Conservation (phyloP, 2,113 vertebrate genomes). For the Pterocles gutturalis region DNA sequence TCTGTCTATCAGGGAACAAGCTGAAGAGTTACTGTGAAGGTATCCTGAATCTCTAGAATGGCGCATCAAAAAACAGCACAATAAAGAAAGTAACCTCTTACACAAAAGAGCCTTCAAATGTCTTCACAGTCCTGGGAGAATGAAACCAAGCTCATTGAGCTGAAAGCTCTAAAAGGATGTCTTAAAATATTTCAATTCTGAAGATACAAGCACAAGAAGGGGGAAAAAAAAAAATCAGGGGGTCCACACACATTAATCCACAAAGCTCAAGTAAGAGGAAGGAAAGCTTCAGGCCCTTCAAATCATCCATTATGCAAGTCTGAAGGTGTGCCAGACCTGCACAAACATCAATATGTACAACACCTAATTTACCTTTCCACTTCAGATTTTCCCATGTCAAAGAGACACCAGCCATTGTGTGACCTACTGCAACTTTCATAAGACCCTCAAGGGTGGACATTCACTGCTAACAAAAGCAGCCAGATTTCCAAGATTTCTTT, state of each 20-base stretch:
- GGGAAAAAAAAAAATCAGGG: not conserved
- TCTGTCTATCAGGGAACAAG: not conserved
- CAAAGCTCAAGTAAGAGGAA: not conserved
- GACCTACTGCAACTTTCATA: rapidly evolving
- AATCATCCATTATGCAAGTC: not conserved
- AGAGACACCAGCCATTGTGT: not conserved
- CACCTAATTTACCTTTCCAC: not conserved
- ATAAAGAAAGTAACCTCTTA: not conserved
- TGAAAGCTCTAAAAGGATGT: not conserved
- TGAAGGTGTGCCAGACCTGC: not conserved
- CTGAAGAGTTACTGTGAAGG: not conserved
- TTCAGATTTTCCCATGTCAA: not conserved
- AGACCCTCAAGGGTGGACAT: rapidly evolving
- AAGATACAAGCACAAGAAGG: not conserved
- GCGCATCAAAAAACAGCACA: not conserved
- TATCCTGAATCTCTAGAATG: not conserved
- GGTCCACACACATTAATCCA: not conserved
- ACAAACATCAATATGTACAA: too few species aligned
- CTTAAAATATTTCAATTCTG: not conserved
- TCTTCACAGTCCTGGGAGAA: not conserved
- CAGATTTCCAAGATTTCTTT: not conserved
- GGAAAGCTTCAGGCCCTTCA: not conserved
- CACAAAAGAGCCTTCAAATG: not conserved
- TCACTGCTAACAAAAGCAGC: not conserved
- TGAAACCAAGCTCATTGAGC: not conserved